These are phyloP conservation scores for Monopis laevigella DNA, from an alignment of 2,888 invertebrate genomes.

Conservation along the genomic window DNA sequence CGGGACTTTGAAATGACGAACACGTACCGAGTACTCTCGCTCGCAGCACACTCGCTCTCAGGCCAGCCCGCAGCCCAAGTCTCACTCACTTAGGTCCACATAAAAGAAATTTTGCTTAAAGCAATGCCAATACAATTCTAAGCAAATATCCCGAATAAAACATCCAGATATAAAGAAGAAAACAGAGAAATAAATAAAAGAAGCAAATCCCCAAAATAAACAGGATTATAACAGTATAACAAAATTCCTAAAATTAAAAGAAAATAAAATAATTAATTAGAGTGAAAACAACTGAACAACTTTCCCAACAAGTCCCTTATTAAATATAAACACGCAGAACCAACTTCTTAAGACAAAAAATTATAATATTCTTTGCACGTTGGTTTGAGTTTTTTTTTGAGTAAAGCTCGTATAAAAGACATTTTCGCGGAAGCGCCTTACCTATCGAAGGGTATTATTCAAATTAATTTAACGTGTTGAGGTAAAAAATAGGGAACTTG, in stretches of 20 bases:
- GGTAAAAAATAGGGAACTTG: slow-evolving; percentile 63
- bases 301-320: slow-evolving; percentile 26
- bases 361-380: slow-evolving; percentile 35
- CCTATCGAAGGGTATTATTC: slow-evolving; percentile 63
- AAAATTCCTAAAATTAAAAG: slow-evolving; percentile 1
- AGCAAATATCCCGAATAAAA: too few relatives aligned
- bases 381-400: slow-evolving; percentile 39
- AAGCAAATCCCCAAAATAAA: too few relatives aligned
- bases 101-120: slow-evolving; percentile 43
- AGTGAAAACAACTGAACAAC: slow-evolving; percentile 4
- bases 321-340: slow-evolving; percentile 40
- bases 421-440: slow-evolving; percentile 46
- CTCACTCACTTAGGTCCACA: slow-evolving; percentile 29
- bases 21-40: slow-evolving; percentile 45
- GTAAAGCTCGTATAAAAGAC: slow-evolving; percentile 59
- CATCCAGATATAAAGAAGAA: too few relatives aligned
- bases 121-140: too few relatives aligned
- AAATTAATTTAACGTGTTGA: slow-evolving; percentile 61
- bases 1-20: slow-evolving; percentile 56
- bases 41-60: slow-evolving; percentile 41
- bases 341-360: slow-evolving; percentile 33
- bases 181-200: too few relatives aligned
- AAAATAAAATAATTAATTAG: slow-evolving; percentile 7
- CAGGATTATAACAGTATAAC: slow-evolving; percentile 1
- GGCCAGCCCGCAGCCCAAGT: slow-evolving; percentile 27